Percentiles rank a stretch among this genome's conserved stretches.
Conservation (phyloP, 2,888 invertebrate genomes). For the Dermolepida albohirtum region DNA sequence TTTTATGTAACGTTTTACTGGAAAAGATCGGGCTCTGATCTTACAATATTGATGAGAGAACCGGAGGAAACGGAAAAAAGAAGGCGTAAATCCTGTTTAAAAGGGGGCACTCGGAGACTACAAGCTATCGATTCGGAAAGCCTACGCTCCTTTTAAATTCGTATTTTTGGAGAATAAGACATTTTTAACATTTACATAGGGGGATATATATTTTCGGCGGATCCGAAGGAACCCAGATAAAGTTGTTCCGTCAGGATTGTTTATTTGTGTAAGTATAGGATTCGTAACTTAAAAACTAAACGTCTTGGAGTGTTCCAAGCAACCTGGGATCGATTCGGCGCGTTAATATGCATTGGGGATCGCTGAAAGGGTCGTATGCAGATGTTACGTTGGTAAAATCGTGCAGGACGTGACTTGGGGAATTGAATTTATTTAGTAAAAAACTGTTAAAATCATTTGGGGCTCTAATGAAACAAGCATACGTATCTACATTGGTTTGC, state of each 20-base stretch:
- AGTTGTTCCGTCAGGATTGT: not conserved
- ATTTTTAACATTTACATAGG: constrained; percentile 20
- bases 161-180: constrained; percentile 6
- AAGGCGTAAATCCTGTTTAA: constrained; percentile 27
- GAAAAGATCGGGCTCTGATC: constrained; percentile 19
- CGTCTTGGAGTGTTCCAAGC: no score
- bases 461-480: no score
- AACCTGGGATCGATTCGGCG: no score
- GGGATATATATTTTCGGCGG: not conserved
- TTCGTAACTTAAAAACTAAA: no score
- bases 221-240: not conserved
- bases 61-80: constrained; percentile 16
- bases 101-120: constrained; percentile 14
- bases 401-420: no score
- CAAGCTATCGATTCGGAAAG: constrained; percentile 21
- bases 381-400: no score
- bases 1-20: constrained; percentile 28
- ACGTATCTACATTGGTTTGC: no score
- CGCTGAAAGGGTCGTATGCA: no score
- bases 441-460: no score
- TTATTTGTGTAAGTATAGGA: no score
- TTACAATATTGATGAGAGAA: constrained; percentile 32
- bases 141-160: constrained; percentile 8
- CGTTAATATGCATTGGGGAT: no score
- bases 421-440: no score